These are phyloP conservation scores for Rapana venosa DNA, from an alignment of 2,888 invertebrate genomes.

Conservation along the genomic window DNA sequence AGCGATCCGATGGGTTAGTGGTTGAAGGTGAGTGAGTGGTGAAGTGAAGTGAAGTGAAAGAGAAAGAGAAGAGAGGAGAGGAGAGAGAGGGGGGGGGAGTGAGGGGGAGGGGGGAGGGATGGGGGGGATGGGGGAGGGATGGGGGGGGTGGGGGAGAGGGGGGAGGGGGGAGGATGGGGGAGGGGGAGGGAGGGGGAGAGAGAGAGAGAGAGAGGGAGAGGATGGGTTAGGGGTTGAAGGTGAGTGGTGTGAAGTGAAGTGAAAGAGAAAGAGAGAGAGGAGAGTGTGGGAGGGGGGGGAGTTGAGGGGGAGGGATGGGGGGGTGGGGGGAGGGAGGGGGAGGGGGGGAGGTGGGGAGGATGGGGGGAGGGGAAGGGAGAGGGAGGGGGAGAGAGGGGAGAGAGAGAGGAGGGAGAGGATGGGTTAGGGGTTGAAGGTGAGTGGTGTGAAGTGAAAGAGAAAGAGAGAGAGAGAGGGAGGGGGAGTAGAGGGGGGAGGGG, in stretches of 20 bases:
- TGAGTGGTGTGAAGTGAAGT: too few species aligned
- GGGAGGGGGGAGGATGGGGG: background rate
- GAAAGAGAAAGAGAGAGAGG: too few species aligned
- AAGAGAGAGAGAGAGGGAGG: background rate
- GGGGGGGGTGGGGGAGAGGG: too few species aligned
- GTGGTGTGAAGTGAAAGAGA: background rate
- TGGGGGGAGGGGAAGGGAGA: too few species aligned
- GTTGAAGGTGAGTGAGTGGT: conserved; percentile 73
- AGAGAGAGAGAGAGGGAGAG: too few species aligned
- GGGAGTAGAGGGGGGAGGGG: background rate
- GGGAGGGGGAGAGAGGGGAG: background rate
- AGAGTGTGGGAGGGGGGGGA: too few species aligned
- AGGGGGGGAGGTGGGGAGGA: too few species aligned
- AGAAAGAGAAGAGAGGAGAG: background rate
- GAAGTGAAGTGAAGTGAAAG: background rate
- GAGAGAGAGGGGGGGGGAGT: background rate
- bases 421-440: background rate
- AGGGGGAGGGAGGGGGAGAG: background rate
- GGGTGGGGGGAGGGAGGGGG: too few species aligned
- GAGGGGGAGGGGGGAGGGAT: too few species aligned
- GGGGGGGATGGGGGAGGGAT: too few species aligned
- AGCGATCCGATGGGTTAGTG: conserved; percentile 79
- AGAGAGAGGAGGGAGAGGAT: background rate
- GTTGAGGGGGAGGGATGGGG: too few species aligned
- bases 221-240: too few species aligned